Percentiles rank a stretch among this genome's conserved stretches.
phyloP scores from a whole-genome alignment of 2,113 vertebrate species.

The Hylia prasina region DNA sequence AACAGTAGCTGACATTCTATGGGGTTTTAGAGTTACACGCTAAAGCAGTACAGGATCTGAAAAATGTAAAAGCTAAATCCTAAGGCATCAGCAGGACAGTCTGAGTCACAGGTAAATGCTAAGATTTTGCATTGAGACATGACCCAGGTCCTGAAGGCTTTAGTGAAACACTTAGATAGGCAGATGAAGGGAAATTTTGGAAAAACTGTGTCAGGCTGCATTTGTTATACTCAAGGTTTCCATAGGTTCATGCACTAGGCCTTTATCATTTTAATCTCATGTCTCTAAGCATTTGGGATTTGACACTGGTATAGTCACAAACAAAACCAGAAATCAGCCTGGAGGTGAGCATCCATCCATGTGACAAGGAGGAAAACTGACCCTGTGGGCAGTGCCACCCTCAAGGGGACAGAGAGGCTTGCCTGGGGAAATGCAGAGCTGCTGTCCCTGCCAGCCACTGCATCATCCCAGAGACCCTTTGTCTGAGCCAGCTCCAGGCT shows the following conservation, averaged over 20 bases:
- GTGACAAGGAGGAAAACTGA: not conserved
- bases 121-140: not conserved
- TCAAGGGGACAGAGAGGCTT: not conserved
- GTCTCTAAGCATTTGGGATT: not conserved
- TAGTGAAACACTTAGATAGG: not conserved
- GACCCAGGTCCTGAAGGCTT: not conserved
- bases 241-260: not conserved
- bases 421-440: not conserved
- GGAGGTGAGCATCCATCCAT: not conserved
- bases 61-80: not conserved
- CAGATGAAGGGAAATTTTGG: not conserved
- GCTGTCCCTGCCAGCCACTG: not conserved
- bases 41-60: not conserved
- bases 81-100: not conserved
- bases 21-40: no score
- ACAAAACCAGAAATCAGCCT: not conserved
- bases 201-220: not conserved
- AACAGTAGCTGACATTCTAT: not conserved
- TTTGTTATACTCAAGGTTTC: not conserved
- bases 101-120: not conserved
- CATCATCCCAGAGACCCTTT: not conserved
- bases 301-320: not conserved
- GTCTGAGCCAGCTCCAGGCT: not conserved
- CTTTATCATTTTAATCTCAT: not conserved
- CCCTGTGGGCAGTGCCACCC: not conserved